phyloP scores from a whole-genome alignment of 64 coral and sea anemone genomes.

The Montipora cactus region DNA sequence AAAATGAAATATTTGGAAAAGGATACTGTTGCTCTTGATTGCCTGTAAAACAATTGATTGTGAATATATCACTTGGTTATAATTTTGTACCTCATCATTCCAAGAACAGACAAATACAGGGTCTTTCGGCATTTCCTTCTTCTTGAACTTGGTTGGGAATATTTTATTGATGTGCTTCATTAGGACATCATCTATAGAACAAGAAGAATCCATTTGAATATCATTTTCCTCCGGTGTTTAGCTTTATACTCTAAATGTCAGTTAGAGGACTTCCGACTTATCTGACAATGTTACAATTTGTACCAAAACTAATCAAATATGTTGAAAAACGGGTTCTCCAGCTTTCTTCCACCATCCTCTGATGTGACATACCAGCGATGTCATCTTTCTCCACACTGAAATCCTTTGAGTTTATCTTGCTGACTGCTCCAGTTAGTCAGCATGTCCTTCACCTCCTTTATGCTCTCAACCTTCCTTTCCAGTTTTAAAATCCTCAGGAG shows the following conservation, averaged over 20 bases:
- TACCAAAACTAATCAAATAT: background rate
- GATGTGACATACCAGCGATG: background rate
- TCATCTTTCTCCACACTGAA: background rate
- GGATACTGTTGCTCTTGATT: too few species aligned
- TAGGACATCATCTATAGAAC: too few species aligned
- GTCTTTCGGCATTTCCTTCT: too few species aligned
- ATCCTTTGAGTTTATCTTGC: background rate
- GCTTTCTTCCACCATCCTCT: background rate
- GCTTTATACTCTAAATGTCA: background rate
- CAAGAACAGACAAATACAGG: too few species aligned
- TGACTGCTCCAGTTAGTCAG: background rate
- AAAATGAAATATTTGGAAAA: too few species aligned
- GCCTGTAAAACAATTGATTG: too few species aligned
- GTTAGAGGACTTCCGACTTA: background rate
- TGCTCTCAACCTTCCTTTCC: slow-evolving; percentile 5
- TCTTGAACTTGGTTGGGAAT: too few species aligned
- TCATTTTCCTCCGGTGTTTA: too few species aligned
- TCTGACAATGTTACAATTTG: background rate
- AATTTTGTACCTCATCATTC: background rate
- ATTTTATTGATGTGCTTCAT: too few species aligned
- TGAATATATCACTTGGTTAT: background rate
- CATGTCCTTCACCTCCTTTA: background rate
- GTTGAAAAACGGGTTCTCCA: background rate
- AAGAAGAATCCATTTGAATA: too few species aligned
- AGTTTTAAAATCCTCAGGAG: background rate